Base-by-base conservation (phyloP, 2,797 vertebrate genomes). In the Chloroceryle inda region DNA sequence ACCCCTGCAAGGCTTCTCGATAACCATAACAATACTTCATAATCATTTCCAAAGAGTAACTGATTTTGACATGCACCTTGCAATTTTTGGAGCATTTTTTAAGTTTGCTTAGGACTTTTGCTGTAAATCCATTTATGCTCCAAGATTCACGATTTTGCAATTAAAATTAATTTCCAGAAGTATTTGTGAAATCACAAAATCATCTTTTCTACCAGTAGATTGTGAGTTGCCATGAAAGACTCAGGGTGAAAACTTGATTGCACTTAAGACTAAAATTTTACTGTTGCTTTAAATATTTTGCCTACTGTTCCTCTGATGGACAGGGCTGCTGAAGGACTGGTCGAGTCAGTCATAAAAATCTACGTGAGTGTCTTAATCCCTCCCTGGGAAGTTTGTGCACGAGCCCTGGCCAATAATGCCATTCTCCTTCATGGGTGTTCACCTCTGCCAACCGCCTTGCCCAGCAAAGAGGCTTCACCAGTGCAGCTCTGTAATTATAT, bases 311-410 rank as follows among this genome's bases (percentile, higher is more conserved):
- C 92, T 81, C 90, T 96, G 88, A 81, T 38, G 92, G 94, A 95
- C 83, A 92, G 85, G 90, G 94, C 93, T 93, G 90, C 94, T 93
- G 96, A 94, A 95, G 92, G 83, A 94, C 80, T 93, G 93, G 85
- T 88, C n/a, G 69, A 92, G 76, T 95, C 94, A 88, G 92, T 96
- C 96, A 88, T 94, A 96, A 81, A 96, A 94, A 47, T 83, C 55
- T 84, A 88, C 13, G 71, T 93, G 93, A 96, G 95, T 95, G 94
- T 92, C 90, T 91, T 81, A 90, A 95, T 90, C 80, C 27, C 77
- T 91, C 80, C 55, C 77, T 75, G 93, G 85, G 92, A 61, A 76
- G 59, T 69, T 72, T 81, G 74, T 74, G 94, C 80, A 89, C 13
- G 31, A 94, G 86, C 63, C 85, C 90, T 77, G 85, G 92, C 80